Evolutionary conservation across 2,888 invertebrate genomes (phyloP), one percentile per base, ranked within the genome.

Genomic region (Aleiodes alternator): DNA sequence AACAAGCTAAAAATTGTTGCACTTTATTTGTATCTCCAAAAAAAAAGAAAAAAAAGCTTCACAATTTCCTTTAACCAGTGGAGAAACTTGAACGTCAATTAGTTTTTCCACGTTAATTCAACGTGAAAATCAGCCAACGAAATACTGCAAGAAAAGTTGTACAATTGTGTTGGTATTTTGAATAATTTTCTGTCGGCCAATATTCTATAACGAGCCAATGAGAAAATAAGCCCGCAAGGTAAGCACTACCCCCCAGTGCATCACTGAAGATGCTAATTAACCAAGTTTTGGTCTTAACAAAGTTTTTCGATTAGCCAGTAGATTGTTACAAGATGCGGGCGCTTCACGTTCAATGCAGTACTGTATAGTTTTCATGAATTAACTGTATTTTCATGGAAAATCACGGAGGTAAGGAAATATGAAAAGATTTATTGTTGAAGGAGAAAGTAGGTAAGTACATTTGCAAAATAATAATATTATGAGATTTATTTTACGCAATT

Each of bases 251-350:
- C 23, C 23, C 9, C 14, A 23, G 16, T 43, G 77, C 81, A 79
- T 82, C 80, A 83, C 82, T 82, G 84, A 89, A 88, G 88, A 89
- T 88, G 89, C 87, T 88, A 89, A 89, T 89, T 88, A 89, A 88
- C 86, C 85, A 88, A 89, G 87, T 89, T 89, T 85, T 82, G 82
- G 83, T 85, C 84, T 86, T 87, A 84, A 86, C 82, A 84, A 89
- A 89, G 87, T 89, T 89, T 89, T 89, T 88, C 87, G 87, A 88
- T 88, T 89, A 89, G 86, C 85, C 85, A 72, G 85, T 86, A 85
- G 84, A 88, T 88, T 88, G 87, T 89, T 88, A 85, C 84, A 78
- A 82, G 84, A 84, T 83, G 84, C 83, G 83, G 83, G 81, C 77
- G 73, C 76, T 69, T 34, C 34, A 6, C 77, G 77, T 76, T 76